Conservation (phyloP, 2,888 invertebrate species). For the Nowickia ferox region DNA sequence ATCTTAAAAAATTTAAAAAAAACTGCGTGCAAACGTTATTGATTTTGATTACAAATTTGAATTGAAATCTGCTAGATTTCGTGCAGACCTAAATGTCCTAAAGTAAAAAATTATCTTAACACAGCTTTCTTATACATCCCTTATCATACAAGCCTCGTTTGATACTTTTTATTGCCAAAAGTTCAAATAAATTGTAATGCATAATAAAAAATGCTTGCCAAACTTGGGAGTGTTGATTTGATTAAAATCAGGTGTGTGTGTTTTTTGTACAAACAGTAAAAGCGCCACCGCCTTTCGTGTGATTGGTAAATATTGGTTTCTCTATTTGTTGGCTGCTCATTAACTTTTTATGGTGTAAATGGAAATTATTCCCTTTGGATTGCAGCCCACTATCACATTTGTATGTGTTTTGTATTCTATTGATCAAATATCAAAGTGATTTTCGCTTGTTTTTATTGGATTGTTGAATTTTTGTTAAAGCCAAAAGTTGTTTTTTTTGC, state of each 20-base stretch:
- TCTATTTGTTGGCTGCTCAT: slow-evolving; percentile 37
- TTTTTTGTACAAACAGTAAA: neutral
- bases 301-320: slow-evolving; percentile 28
- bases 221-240: neutral
- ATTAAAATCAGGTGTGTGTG: slow-evolving; percentile 25
- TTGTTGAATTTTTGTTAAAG: neutral
- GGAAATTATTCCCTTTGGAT: neutral
- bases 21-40: too few relatives aligned
- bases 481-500: neutral
- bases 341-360: slow-evolving; percentile 29
- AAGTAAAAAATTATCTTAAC: too few relatives aligned
- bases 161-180: neutral
- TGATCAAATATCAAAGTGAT: neutral
- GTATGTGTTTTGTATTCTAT: neutral
- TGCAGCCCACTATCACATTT: neutral
- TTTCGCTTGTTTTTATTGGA: neutral
- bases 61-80: too few relatives aligned
- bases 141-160: neutral
- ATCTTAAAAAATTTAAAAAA: too few relatives aligned
- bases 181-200: neutral
- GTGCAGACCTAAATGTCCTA: too few relatives aligned
- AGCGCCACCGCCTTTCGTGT: slow-evolving; percentile 38
- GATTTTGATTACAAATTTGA: too few relatives aligned
- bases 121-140: neutral
- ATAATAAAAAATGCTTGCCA: neutral